Base-by-base conservation (phyloP, 92 coral and sea anemone genomes). In the Phenganax stokvisi region DNA sequence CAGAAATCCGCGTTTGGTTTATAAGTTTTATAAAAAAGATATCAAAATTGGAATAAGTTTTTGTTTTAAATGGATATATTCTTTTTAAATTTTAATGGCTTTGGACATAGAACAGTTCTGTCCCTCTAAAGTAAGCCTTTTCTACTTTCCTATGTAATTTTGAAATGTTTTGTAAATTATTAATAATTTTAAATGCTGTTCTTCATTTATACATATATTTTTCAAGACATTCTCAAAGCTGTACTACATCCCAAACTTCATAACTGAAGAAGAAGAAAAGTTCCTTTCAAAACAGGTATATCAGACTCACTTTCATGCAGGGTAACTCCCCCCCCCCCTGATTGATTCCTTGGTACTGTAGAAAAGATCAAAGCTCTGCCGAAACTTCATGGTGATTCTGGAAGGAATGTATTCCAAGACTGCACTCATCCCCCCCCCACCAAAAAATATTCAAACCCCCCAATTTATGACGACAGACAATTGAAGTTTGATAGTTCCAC, bases 191-290 rank as follows among this genome's bases (percentile, higher is more conserved):
- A 10, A 17, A 65, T 54, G 51, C 16, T 55, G 44, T 72, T 37
- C 8, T 28, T 16, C 27, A 56, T 12, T 54, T 75, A n/a, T 55
- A 44, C 27, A 57, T 76, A 27, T n/a, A 27, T 76, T 9, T 57
- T 9, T 15, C 51, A 28, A 16, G 99, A 90, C 86, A 51, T 97
- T 97, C 20, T 77, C 92, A 13, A 82, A 74, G 77, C 91, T 87
- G 52, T 89, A 86, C 75, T 96, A 96, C 82, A 84, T 96, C 30
- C 99, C 97, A 1, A 80, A 92, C 71, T 90, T 87, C 54, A 88
- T 96, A 56, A 81, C 96, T 54, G 89, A 84, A 57, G 86, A 83
- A 7, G 99, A 92, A 66, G 97, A 96, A 79, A 85, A 52, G 54
- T 81, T 74, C 6, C 86, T 96, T 7, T 74, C 85, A 28, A 79